Evolutionary conservation across 2,113 vertebrate species (phyloP).

Genomic region (Erythrocercus mccallii): DNA sequence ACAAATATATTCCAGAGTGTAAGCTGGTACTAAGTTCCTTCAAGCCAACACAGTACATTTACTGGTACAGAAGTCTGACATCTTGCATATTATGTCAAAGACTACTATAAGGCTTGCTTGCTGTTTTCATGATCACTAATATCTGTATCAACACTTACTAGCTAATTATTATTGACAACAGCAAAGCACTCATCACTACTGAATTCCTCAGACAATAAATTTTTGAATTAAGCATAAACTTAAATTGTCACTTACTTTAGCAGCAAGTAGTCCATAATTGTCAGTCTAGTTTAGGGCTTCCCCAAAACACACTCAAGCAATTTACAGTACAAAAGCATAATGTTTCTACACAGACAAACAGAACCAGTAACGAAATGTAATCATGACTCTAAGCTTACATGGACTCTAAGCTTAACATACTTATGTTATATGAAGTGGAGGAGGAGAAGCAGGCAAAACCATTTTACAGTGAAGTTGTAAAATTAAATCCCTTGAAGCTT

Average conservation of each 20-base stretch:
- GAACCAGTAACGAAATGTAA: not conserved
- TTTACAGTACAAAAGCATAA: not conserved
- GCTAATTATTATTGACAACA: not conserved
- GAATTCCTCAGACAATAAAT: not conserved
- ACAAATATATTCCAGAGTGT: not conserved
- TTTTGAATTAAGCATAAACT: not conserved
- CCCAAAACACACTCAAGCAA: not conserved
- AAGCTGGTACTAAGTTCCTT: not conserved
- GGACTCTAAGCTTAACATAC: not conserved
- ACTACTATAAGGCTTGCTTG: not conserved
- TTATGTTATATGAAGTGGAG: not conserved
- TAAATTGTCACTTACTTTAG: not conserved
- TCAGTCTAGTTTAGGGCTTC: not conserved
- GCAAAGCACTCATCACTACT: not conserved
- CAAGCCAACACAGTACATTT: not conserved
- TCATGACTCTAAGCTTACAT: not conserved
- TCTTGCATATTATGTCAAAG: not conserved
- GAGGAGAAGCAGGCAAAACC: not conserved
- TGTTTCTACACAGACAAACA: not conserved
- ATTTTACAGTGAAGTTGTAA: not conserved
- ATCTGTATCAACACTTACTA: not conserved
- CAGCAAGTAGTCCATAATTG: not conserved
- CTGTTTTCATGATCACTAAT: not conserved
- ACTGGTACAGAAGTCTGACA: not conserved
- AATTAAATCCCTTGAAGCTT: not conserved